These are phyloP conservation scores for Lepidonotus clava DNA, from an alignment of 2,888 invertebrate genomes.

Conservation along the genomic window DNA sequence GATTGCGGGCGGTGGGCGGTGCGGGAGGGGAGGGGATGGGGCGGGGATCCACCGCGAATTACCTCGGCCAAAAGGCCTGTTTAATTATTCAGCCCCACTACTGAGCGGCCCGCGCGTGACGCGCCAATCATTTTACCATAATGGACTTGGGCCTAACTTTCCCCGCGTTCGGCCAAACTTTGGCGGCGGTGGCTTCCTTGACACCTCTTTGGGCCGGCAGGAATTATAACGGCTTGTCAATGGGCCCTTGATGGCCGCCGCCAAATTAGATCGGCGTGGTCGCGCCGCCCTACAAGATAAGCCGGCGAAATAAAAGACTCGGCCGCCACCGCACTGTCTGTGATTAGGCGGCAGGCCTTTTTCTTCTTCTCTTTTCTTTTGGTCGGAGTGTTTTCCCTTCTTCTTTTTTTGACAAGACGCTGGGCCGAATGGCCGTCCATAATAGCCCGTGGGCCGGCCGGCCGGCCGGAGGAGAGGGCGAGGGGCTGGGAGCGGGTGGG, in stretches of 20 bases:
- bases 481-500: background rate
- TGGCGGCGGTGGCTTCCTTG: slow-evolving; percentile 42
- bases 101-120: background rate
- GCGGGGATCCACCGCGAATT: slow-evolving; percentile 3
- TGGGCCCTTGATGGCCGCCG: slow-evolving; percentile 48
- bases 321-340: slow-evolving; percentile 37
- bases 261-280: slow-evolving; percentile 50
- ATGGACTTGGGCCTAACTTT: slow-evolving; percentile 45
- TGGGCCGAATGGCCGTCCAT: background rate
- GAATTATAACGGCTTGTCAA: slow-evolving; percentile 51
- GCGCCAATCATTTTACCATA: slow-evolving; percentile 49
- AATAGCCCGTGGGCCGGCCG: slow-evolving; percentile 20
- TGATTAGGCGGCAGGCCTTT: slow-evolving; percentile 30
- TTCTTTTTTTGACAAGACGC: slow-evolving; percentile 6
- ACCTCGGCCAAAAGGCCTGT: slow-evolving; percentile 48
- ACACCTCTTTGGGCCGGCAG: slow-evolving; percentile 44
- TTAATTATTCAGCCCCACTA: slow-evolving; percentile 33
- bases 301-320: slow-evolving; percentile 51
- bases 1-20: background rate
- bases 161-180: slow-evolving; percentile 28
- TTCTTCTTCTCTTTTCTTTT: background rate
- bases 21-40: background rate
- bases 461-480: background rate
- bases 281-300: slow-evolving; percentile 16
- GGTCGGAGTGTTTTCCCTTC: background rate